Evolutionary conservation across 1,140 invertebrate species (phyloP), one percentile per base, ranked within the genome.

Genomic region (Diabrotica undecimpunctata): DNA sequence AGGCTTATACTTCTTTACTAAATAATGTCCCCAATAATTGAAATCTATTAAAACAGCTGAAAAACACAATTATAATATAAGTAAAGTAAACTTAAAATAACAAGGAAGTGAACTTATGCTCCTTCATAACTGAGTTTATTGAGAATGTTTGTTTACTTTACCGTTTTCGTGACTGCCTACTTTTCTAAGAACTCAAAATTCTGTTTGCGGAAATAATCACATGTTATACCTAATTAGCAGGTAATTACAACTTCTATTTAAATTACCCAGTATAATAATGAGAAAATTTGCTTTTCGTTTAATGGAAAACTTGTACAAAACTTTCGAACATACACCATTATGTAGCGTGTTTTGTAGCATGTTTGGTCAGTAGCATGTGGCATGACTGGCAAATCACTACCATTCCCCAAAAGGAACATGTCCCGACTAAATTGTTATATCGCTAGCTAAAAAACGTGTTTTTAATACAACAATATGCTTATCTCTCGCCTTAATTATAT

Each of bases 401-500:
- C 37, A 36, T 57, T n/a, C 6, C 55, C 12, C 2, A 12, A 57
- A 57, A 37, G 12, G 37, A n/a, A 57, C 54, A 35, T 55, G 25
- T 55, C 10, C 54, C 14, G 37, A 11, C 7, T 7, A 57, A 57
- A 57, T 57, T 57, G 36, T 36, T 57, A 12, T 38, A 57, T 36
- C 37, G 55, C 7, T 37, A n/a, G 11, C 36, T 57, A 36, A 57
- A 57, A 57, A 57, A 57, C 8, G 12, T 25, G 35, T 25, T 57
- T 57, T 41, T 57, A 50, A 60, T 60, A 60, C 38, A 46, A 60
- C 58, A 60, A 60, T 60, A 7, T n/a, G 13, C 58, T 66, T 66
- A 61, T 66, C 60, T 36, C 60, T 52, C 54, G 50, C 39, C 46
- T 66, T 62, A 66, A 66, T 66, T 66, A 66, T 55, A n/a, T 53